Evolutionary conservation across 2,797 vertebrate genomes (phyloP).

Genomic region (Acrocephalus scirpaceus): DNA sequence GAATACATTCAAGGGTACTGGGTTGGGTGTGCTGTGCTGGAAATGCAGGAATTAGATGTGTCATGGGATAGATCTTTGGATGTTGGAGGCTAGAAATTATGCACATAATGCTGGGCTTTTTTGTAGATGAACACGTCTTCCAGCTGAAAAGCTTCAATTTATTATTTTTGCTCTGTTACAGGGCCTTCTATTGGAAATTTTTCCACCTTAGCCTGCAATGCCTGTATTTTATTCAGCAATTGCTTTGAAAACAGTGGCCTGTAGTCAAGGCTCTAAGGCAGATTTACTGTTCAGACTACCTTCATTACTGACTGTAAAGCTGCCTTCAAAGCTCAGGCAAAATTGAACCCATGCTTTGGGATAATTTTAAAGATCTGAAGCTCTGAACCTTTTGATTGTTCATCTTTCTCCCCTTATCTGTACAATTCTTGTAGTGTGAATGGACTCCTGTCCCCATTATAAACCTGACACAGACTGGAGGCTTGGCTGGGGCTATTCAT

Average conservation of each 20-base stretch:
- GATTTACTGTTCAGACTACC: not conserved
- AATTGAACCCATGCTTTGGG: not conserved
- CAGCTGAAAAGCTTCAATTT: not conserved
- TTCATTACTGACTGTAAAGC: not conserved
- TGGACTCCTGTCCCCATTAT: not conserved
- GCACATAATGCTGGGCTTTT: not conserved
- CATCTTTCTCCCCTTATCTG: not conserved
- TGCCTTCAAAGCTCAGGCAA: not conserved
- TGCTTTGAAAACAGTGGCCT: not conserved
- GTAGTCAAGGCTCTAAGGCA: not conserved
- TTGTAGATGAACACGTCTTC: not conserved
- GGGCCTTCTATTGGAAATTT: not conserved
- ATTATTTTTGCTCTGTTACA: not conserved
- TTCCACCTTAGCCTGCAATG: not conserved
- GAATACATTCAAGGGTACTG: not conserved
- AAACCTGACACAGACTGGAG: not conserved
- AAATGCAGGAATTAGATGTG: not conserved
- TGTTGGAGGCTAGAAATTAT: not conserved
- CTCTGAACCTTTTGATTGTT: not conserved
- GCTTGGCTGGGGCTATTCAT: not conserved
- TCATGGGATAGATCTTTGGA: not conserved
- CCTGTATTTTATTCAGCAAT: not conserved
- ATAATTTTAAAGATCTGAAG: not conserved
- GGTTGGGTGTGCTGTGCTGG: not conserved
- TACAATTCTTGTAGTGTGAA: not conserved